phyloP scores from a whole-genome alignment of 2,888 invertebrate genomes.

The Melipona beecheii region DNA sequence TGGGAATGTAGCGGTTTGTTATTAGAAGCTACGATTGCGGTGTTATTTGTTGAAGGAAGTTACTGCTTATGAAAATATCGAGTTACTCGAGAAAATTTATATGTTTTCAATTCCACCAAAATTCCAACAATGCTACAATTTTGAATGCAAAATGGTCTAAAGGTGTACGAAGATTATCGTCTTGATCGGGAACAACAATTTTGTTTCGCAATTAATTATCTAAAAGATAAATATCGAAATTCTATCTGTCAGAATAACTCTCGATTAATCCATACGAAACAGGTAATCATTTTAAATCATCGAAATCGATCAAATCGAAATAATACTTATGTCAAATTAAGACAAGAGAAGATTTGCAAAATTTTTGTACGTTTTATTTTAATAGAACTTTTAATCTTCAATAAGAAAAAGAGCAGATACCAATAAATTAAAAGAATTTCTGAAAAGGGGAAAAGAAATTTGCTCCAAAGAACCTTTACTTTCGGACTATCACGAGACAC shows the following conservation, averaged over 20 bases:
- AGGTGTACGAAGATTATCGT: not conserved
- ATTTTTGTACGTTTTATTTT: no score
- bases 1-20: slow-evolving; percentile 4
- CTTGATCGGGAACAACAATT: not conserved
- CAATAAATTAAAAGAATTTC: not conserved
- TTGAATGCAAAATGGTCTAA: not conserved
- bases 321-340: no score
- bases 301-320: no score
- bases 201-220: not conserved
- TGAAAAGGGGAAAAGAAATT: not conserved
- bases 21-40: not conserved
- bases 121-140: not conserved
- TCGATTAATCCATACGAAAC: not conserved
- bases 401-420: not conserved
- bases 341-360: no score
- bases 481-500: not conserved
- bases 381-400: not conserved
- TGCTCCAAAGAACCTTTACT: not conserved
- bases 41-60: not conserved
- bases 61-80: not conserved
- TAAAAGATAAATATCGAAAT: not conserved
- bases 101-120: not conserved
- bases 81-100: no score
- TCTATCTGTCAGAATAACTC: not conserved
- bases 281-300: no score